Base-by-base conservation (phyloP, 2,113 vertebrate species). In the Ondatra zibethicus region DNA sequence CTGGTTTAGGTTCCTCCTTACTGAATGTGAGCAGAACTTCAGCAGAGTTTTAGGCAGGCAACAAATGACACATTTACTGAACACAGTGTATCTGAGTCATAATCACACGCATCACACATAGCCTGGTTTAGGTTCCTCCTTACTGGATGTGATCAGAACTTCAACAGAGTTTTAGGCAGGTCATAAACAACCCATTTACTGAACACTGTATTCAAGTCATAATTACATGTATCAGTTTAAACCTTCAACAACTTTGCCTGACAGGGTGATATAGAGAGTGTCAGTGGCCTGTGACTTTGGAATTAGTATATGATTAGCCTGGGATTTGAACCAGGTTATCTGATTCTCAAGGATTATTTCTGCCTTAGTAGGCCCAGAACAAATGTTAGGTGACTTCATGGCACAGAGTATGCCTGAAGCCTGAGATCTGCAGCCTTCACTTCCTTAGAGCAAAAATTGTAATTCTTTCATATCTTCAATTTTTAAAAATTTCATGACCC, bases 311-410 rank as follows among this genome's bases (percentile, higher is more conserved):
- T 66, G 52, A 27, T 81, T 90, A 94, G 52, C 58, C 47, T 81
- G 81, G n/a, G 61, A 36, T 91, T 80, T 91, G 72, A 96, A 80
- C 8, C 12, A 80, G 47, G 8, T 73, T 39, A 80, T 25, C 47
- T 92, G 23, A 11, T 65, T 95, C 84, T 45, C 72, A 82, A 81
- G n/a, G 50, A 50, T 47, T 76, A 45, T 19, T 81, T 36, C 33
- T 12, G 61, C 50, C 95, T 91, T 50, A 65, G 52, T 19, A 75
- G 47, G 25, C 39, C 45, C 29, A 31, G 50, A 47, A 87, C 58
- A 95, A 73, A 89, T 29, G 39, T 70, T 80, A 36, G 73, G 42
- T 86, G 73, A 94, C 72, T 55, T 84, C 88, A 47, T 70, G 92
- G 66, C 89, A 72, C 78, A 25, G 81, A 88, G 33, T 88, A 47